Evolutionary conservation across 64 coral and sea anemone species (phyloP).

Genomic region (Montipora cactus): DNA sequence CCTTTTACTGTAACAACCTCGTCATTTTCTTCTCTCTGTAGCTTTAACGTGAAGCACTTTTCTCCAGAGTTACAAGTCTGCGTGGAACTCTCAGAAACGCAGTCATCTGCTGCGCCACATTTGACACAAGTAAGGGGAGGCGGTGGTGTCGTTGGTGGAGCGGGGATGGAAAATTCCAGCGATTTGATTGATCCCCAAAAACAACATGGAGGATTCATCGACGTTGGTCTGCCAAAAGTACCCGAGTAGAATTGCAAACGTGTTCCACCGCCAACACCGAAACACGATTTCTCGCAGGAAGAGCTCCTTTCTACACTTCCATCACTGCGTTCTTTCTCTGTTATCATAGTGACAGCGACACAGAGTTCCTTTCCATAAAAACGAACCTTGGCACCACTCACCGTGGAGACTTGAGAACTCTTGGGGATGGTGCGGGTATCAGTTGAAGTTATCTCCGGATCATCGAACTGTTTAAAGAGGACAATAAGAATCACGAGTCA

Average conservation of each 20-base stretch:
- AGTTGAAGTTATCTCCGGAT: constrained; percentile 31
- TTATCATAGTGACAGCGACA: constrained; percentile 35
- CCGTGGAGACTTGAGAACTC: constrained; percentile 2
- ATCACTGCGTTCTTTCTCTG: constrained; percentile 18
- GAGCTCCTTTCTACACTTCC: constrained; percentile 16
- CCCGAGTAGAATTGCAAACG: constrained; percentile 33
- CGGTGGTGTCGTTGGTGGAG: constrained; percentile 55
- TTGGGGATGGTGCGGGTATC: neutral
- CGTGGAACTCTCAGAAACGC: neutral
- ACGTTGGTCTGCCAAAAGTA: constrained; percentile 13
- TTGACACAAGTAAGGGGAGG: constrained; percentile 52
- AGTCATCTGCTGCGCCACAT: neutral
- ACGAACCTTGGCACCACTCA: constrained; percentile 5
- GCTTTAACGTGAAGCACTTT: constrained; percentile 67
- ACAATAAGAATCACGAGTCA: neutral
- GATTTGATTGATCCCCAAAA: constrained; percentile 4
- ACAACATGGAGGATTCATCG: constrained; percentile 59
- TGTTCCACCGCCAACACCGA: constrained; percentile 20
- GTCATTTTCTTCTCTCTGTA: constrained; percentile 33
- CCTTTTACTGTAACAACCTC: constrained; percentile 63
- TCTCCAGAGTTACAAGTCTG: constrained; percentile 29
- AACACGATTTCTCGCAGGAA: constrained; percentile 44
- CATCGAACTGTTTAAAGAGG: constrained; percentile 44
- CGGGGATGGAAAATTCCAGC: constrained; percentile 56
- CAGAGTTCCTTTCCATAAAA: constrained; percentile 70